Percentiles rank a stretch among this genome's conserved stretches.
Conservation (phyloP, 2,888 invertebrate genomes). For the Piscicola geometra region DNA sequence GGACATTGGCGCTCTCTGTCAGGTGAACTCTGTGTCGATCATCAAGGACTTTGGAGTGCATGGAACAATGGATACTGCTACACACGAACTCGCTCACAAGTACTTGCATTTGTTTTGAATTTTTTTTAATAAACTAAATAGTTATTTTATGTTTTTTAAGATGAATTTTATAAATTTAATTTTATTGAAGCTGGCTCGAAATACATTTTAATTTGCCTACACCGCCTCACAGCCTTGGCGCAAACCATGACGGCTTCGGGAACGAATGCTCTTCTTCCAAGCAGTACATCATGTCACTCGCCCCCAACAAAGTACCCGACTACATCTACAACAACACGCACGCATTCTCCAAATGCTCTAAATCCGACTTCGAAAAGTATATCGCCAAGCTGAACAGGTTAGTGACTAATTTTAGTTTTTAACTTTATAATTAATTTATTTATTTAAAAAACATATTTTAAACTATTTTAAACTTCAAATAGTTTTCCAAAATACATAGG, state of each 20-base stretch:
- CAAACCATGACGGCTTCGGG: constrained; percentile 45
- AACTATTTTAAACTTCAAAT: background rate
- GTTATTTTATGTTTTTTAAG: too few relatives aligned
- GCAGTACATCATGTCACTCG: constrained; percentile 45
- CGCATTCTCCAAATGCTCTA: constrained; percentile 45
- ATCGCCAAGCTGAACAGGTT: constrained; percentile 36
- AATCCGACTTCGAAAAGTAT: constrained; percentile 30
- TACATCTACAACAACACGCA: constrained; percentile 42
- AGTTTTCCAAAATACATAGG: background rate
- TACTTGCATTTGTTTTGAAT: constrained; percentile 31
- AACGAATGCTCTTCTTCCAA: constrained; percentile 42
- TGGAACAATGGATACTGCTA: constrained; percentile 39
- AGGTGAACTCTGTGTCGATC: constrained; percentile 28
- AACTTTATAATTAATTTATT: background rate
- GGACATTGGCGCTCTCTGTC: constrained; percentile 31
- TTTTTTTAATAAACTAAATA: too few relatives aligned
- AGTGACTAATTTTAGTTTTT: background rate
- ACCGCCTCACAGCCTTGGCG: constrained; percentile 43
- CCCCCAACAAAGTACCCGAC: constrained; percentile 41
- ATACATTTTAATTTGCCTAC: too few relatives aligned
- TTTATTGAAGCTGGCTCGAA: too few relatives aligned
- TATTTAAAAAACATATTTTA: too few relatives aligned
- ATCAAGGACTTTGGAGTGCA: constrained; percentile 37
- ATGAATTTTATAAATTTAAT: too few relatives aligned
- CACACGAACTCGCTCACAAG: constrained; percentile 48